Base-by-base conservation (phyloP, 2,797 vertebrate genomes). In the Acipenser transmontanus region DNA sequence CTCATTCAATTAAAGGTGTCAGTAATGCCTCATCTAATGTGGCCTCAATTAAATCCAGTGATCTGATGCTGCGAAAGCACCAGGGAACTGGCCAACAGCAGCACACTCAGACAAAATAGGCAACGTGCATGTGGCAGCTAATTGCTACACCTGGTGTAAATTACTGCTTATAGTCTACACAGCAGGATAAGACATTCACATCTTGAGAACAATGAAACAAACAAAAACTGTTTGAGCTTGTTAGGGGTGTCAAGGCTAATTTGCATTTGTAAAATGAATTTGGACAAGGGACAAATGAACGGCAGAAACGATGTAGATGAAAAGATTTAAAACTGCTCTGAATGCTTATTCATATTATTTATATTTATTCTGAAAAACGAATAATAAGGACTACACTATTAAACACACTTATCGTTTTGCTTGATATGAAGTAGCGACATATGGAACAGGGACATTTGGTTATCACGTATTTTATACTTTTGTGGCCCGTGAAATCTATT, bases 1-100 rank as follows among this genome's bases (percentile, higher is more conserved):
- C 89, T 91, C 89, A 91, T 91, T 91, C 90, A 92, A 91, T 92
- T 92, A 92, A 90, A 92, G 89, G 90, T 90, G 91, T 89, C 91
- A 90, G 89, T 88, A 90, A 92, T 90, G 90, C 87, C 89, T 92
- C 90, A 91, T 89, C 90, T 89, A 88, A 92, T 89, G 86, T 87
- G 89, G 88, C 89, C 89, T 91, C 90, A 90, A 91, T 91, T 91
- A 91, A 90, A 91, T 91, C 88, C 88, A 87, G 84, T 87, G 91
- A 90, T 91, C 89, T 91, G 89, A 92, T 91, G 83, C 85, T 82
- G 83, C 80, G 86, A 89, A 91, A 85, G 81, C 90, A 89, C 90
- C 87, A 76, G 88, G 87, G 90, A 85, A 90, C 87, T 86, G 82
- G 84, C 86, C 87, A 89, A 87, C 86, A 87, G 87, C 87, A 84